Conservation (phyloP, 2,797 vertebrate genomes). For the Alcedo atthis region DNA sequence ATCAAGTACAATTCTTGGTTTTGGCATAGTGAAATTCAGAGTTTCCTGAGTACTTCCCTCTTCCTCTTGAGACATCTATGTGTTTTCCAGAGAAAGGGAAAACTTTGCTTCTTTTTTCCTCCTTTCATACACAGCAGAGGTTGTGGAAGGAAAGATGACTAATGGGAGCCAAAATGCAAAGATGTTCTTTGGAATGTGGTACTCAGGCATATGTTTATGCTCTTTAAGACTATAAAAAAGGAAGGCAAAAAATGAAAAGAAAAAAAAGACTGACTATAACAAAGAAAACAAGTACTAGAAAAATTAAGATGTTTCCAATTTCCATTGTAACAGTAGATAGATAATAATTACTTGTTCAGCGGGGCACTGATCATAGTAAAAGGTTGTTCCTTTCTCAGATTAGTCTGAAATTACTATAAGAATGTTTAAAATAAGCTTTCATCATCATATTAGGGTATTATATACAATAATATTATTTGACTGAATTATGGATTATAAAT, state of each 20-base stretch:
- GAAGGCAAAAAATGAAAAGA: background rate
- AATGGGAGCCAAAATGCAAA: background rate
- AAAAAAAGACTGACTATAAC: background rate
- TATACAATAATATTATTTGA: slow-evolving; percentile 15
- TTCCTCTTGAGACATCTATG: background rate
- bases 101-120: slow-evolving; percentile 23
- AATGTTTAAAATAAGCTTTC: slow-evolving; percentile 26
- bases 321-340: slow-evolving; percentile 12
- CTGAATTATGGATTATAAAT: background rate
- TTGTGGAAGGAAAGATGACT: background rate
- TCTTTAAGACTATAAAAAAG: background rate
- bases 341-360: slow-evolving; percentile 24
- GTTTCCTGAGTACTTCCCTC: background rate
- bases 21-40: background rate
- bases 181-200: background rate
- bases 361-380: background rate
- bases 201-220: background rate
- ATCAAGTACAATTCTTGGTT: background rate
- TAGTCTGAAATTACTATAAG: slow-evolving; percentile 21
- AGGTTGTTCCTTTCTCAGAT: slow-evolving; percentile 18
- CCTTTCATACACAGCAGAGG: background rate
- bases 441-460: slow-evolving; percentile 26
- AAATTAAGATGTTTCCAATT: slow-evolving; percentile 1
- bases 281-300: background rate
- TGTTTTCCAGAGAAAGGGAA: background rate